Conservation (phyloP, 2,113 vertebrate genomes). For the Paratilapia polleni region DNA sequence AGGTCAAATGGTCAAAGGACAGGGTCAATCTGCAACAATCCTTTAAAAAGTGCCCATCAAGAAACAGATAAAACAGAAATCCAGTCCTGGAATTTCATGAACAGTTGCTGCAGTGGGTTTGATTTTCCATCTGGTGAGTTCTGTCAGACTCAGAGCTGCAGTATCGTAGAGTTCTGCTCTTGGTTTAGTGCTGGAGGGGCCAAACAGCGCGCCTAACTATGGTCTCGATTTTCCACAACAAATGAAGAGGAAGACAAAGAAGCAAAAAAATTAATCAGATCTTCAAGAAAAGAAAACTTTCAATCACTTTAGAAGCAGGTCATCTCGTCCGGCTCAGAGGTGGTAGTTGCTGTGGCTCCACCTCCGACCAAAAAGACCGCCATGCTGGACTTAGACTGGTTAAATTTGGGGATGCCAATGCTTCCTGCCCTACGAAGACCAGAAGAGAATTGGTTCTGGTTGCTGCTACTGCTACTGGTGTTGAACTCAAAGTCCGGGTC, state of each 20-base stretch:
- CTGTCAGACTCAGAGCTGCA: not conserved
- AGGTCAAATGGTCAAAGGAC: not conserved
- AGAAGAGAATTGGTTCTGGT: conserved; percentile 11
- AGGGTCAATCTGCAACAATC: not conserved
- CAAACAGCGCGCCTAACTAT: not conserved
- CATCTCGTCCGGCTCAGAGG: conserved; percentile 56
- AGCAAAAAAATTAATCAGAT: not conserved
- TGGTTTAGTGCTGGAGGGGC: not conserved
- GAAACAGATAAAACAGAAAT: not conserved
- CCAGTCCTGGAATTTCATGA: not conserved
- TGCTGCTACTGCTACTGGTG: conserved; percentile 55
- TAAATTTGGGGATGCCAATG: conserved; percentile 57
- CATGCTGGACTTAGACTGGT: conserved; percentile 88
- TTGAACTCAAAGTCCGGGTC: conserved; percentile 87
- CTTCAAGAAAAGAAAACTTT: not conserved
- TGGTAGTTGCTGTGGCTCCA: conserved; percentile 66
- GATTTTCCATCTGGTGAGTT: not conserved
- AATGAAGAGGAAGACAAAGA: conserved; percentile 24
- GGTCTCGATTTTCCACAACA: not conserved
- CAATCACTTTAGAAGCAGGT: conserved; percentile 48
- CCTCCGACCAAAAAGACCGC: conserved; percentile 88
- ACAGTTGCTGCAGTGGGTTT: not conserved
- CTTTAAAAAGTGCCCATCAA: not conserved
- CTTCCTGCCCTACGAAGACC: conserved; percentile 32
- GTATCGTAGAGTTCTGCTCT: not conserved